Base-by-base conservation (phyloP, 2,888 invertebrate genomes). In the Chirona hameri region DNA sequence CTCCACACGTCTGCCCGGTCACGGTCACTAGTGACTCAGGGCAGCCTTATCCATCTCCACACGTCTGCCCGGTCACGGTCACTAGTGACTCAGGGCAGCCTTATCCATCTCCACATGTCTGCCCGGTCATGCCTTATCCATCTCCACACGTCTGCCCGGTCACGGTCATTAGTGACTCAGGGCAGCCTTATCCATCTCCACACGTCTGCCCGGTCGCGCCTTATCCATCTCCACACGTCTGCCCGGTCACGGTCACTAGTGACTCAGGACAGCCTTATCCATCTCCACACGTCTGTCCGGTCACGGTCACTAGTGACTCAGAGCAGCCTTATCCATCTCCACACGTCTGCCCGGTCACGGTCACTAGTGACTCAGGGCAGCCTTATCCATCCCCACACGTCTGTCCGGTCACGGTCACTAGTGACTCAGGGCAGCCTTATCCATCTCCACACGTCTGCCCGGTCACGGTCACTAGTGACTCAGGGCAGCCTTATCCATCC, bases 1-100 rank as follows among this genome's bases (percentile, higher is more conserved):
- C 29, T 69, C 4, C 7, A 9, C 0, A 12, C 9, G 14, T 9
- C 12, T n/a, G n/a, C 69, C 3, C 0, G 69, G 27, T 10, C 7
- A 69, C 9, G 3, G 2, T 24, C 29, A 69, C 29, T 9, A 7
- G 27, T 27, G 7, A 89, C 90, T 89, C 87, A 91, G 98, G 82
- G 97, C 96, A 84, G 99, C 99, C 90, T 97, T 98, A 90, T 98
- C 98, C 86, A 99, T 91, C 86, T 99, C 98, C 97, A 97, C 85
- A 98, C 95, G 87, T 94, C 94, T 88, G 94, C 93, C 86, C 94
- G 94, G 85, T n/a, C n/a, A n/a, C n/a, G n/a, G n/a, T n/a, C n/a
- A n/a, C n/a, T n/a, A n/a, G n/a, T n/a, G n/a, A n/a, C 96, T 91
- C 86, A 99, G 91, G 88, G 95, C 97, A 86, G 94, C 93, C 90